Base-by-base conservation (phyloP, 2,888 invertebrate genomes). In the Spialia ferax region DNA sequence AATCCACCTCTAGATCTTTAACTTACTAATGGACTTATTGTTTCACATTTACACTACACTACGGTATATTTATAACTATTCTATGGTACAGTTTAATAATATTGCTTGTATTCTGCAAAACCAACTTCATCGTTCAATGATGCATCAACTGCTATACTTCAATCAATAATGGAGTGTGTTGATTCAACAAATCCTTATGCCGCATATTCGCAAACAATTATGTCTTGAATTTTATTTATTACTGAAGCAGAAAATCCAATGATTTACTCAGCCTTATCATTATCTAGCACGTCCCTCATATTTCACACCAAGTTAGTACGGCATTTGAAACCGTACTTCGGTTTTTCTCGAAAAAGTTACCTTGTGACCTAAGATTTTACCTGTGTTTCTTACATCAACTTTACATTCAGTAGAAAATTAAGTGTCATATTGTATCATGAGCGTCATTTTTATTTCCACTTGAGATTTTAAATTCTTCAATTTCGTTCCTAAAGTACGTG, bases 251-350 rank as follows among this genome's bases (percentile, higher is more conserved):
- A 84, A 91, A 91, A 91, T 92, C 92, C 90, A 81, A 85, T 92
- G 89, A 93, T 91, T 91, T 91, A 93, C 83, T 80, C 82, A 79
- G 85, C 87, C 89, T 91, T 93, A 92, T 92, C 92, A 88, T 91
- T 91, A 91, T 93, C 91, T 90, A 78, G 83, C 92, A 92, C 89
- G 89, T 91, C 88, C 83, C 88, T 88, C 89, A 89, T 93, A 92
- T 89, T 91, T 93, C 83, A 91, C 83, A 84, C 79, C 78, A 84
- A 87, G 85, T 86, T 86, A 87, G 61, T 35, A 62, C 54, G 81
- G 79, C 78, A 38, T 38, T 38, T 45, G 45, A 15, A 18, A n/a
- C 45, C 45, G 18, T 45, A 45, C 8, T 45, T 45, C 1, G 18
- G 45, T 18, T 45, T 2, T 45, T 18, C 45, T 45, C 18, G 8